Evolutionary conservation across 2,797 vertebrate genomes (phyloP).

Genomic region (Schizopygopsis malacanthus): DNA sequence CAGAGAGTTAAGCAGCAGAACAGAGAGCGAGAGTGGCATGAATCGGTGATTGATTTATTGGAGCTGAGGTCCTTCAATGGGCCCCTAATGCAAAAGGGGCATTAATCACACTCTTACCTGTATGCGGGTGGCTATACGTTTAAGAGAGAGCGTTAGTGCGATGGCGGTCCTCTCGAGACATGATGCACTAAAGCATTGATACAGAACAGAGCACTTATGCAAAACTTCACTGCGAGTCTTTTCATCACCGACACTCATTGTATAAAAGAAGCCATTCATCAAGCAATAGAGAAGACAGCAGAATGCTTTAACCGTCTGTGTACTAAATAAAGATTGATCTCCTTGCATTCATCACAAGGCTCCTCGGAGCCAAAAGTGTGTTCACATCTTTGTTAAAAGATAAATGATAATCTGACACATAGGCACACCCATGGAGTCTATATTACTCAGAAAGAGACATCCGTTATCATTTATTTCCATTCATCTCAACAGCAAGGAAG

Average conservation of each 20-base stretch:
- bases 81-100: conserved; percentile 22
- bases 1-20: conserved; percentile 53
- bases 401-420: conserved; percentile 42
- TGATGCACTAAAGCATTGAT: conserved; percentile 11
- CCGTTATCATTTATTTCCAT: conserved; percentile 16
- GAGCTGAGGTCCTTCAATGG: background rate
- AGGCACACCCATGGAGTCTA: conserved; percentile 22
- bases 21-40: background rate
- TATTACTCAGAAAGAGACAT: conserved; percentile 3
- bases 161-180: background rate
- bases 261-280: conserved; percentile 39
- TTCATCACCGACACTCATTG: conserved; percentile 38
- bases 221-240: conserved; percentile 39
- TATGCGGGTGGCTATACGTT: background rate
- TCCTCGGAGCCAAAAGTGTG: conserved; percentile 20
- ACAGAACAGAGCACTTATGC: conserved; percentile 36
- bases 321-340: conserved; percentile 55
- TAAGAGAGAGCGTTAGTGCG: background rate
- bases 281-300: conserved; percentile 37
- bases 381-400: conserved; percentile 45
- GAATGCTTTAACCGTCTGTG: conserved; percentile 40
- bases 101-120: conserved; percentile 44
- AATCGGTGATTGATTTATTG: conserved; percentile 38
- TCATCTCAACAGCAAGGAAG: conserved; percentile 2
- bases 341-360: conserved; percentile 47